phyloP scores from a whole-genome alignment of 2,888 invertebrate species.

The Ennomos quercinarius region DNA sequence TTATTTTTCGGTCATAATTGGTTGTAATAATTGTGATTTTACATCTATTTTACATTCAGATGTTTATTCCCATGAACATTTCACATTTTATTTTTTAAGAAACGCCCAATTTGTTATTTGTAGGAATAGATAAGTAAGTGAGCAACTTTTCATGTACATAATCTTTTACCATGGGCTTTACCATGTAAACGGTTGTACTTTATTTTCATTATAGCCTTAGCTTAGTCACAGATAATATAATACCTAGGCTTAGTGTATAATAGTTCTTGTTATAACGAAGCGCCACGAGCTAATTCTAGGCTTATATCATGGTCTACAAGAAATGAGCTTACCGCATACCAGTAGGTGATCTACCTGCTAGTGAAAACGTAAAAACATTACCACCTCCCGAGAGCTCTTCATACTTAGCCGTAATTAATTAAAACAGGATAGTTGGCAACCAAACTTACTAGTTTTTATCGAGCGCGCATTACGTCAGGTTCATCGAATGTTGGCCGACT shows the following conservation, averaged over 20 bases:
- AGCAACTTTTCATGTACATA: too few relatives aligned
- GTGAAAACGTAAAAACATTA: constrained; percentile 26
- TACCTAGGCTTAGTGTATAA: too few relatives aligned
- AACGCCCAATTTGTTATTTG: too few relatives aligned
- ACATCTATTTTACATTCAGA: neutral
- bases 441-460: constrained; percentile 38
- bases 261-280: too few relatives aligned
- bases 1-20: constrained; percentile 9
- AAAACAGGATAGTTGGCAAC: constrained; percentile 35
- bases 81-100: too few relatives aligned
- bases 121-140: too few relatives aligned
- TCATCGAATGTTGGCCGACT: constrained; percentile 18
- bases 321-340: constrained; percentile 22
- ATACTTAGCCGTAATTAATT: constrained; percentile 42
- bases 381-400: constrained; percentile 33
- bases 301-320: neutral
- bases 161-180: too few relatives aligned
- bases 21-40: constrained; percentile 1
- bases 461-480: constrained; percentile 29
- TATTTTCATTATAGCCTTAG: too few relatives aligned
- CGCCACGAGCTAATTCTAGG: too few relatives aligned
- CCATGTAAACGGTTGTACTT: too few relatives aligned
- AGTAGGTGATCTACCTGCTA: constrained; percentile 32
- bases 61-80: neutral
- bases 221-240: too few relatives aligned